A percentile compares a stretch with the other conserved stretches of the same genome.
Conservation (phyloP, 2,113 vertebrate genomes). For the Uria lomvia region DNA sequence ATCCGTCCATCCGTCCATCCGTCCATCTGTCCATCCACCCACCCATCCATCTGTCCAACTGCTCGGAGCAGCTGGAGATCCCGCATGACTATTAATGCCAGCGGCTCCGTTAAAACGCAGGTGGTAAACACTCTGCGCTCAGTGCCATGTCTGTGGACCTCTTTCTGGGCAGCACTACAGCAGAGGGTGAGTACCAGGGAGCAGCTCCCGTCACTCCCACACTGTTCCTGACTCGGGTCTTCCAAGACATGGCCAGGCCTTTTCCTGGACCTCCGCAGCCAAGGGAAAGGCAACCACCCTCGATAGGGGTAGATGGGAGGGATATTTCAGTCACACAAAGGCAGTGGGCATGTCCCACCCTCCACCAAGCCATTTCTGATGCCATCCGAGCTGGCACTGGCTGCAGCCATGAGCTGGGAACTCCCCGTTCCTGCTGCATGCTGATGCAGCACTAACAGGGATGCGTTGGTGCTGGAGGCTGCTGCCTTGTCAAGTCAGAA, state of each 20-base stretch:
- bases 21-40: not conserved
- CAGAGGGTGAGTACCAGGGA: not conserved
- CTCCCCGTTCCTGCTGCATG: fast-evolving
- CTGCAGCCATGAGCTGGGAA: fast-evolving
- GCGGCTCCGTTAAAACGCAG: fast-evolving
- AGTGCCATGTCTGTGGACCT: not conserved
- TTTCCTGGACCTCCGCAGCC: not conserved
- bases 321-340: not conserved
- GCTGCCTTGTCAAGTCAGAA: not conserved
- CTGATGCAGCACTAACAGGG: fast-evolving
- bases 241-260: not conserved
- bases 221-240: not conserved
- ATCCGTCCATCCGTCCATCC: too few relatives aligned
- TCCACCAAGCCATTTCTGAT: not conserved
- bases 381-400: not conserved
- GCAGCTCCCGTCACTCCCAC: not conserved
- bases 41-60: not conserved
- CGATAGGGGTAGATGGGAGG: not conserved
- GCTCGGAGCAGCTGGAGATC: not conserved
- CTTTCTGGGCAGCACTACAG: fast-evolving
- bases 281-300: not conserved
- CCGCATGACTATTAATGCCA: fast-evolving
- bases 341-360: not conserved
- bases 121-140: fast-evolving
- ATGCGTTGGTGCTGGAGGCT: fast-evolving